These are phyloP conservation scores for Hofmannophila pseudospretella DNA, from an alignment of 2,888 invertebrate species.

Conservation along the genomic window DNA sequence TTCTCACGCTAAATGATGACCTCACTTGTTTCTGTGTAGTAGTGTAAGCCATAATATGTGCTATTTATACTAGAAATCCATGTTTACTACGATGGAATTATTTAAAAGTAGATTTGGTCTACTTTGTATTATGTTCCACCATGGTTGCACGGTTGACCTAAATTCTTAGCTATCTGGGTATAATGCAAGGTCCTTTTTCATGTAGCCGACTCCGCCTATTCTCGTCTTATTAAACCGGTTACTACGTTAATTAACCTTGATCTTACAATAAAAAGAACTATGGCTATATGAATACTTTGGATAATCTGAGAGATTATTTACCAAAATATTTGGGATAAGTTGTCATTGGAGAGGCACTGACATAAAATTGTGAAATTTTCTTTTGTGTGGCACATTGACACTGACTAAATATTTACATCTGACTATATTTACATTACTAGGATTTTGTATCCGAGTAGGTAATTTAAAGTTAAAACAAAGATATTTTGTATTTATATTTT, in stretches of 20 bases:
- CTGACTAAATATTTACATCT: too few species aligned
- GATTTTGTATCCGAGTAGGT: too few species aligned
- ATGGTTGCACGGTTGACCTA: background rate
- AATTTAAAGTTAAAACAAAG: too few species aligned
- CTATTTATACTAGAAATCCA: constrained; percentile 3
- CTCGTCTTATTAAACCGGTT: background rate
- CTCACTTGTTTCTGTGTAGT: constrained; percentile 36
- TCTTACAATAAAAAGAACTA: background rate
- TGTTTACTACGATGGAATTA: background rate
- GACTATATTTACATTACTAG: too few species aligned
- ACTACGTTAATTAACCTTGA: constrained; percentile 1
- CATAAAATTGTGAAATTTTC: too few species aligned
- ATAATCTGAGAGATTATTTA: too few species aligned
- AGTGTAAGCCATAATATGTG: constrained; percentile 7
- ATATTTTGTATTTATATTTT: too few species aligned
- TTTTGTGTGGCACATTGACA: too few species aligned
- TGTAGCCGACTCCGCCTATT: constrained; percentile 14
- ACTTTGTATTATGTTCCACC: background rate
- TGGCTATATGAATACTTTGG: too few species aligned
- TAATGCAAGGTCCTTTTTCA: constrained; percentile 10
- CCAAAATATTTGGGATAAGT: too few species aligned
- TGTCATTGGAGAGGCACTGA: too few species aligned
- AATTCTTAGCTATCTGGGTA: background rate
- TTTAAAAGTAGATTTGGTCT: background rate
- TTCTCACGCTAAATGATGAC: constrained; percentile 34